Percentiles rank a stretch among this genome's conserved stretches.
These are phyloP conservation scores for Diarsia dahlii DNA, from an alignment of 2,888 invertebrate species.

Conservation along the genomic window DNA sequence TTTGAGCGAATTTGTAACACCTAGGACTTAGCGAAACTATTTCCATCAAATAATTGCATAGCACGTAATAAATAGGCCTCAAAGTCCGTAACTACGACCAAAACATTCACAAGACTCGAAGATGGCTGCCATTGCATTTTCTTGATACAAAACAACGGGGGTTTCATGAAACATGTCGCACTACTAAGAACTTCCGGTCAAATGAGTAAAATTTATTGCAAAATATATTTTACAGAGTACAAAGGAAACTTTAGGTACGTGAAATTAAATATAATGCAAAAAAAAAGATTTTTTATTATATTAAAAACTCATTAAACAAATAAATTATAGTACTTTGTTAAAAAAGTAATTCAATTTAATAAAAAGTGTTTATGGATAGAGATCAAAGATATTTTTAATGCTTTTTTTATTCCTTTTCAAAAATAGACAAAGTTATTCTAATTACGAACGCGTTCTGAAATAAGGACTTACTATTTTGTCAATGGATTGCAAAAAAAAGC, in stretches of 20 bases:
- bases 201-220: not conserved
- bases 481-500: conserved; percentile 1
- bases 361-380: conserved; percentile 67
- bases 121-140: conserved; percentile 96
- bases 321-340: fast-evolving
- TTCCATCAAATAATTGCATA: conserved; percentile 87
- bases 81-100: conserved; percentile 91
- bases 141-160: conserved; percentile 94
- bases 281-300: not conserved
- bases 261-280: fast-evolving
- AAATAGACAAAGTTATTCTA: conserved; percentile 49
- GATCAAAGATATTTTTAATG: conserved; percentile 53
- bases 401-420: conserved; percentile 40
- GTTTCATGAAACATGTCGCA: conserved; percentile 88
- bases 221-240: fast-evolving
- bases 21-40: conserved; percentile 84
- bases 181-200: conserved; percentile 84
- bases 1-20: conserved; percentile 80
- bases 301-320: fast-evolving
- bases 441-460: conserved; percentile 58
- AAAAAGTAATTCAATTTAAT: conserved; percentile 29
- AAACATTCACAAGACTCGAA: conserved; percentile 96
- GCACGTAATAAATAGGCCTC: conserved; percentile 85
- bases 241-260: fast-evolving
- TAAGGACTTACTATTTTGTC: conserved; percentile 42